Evolutionary conservation across 2,888 invertebrate species (phyloP).

Genomic region (Neoascia interrupta): DNA sequence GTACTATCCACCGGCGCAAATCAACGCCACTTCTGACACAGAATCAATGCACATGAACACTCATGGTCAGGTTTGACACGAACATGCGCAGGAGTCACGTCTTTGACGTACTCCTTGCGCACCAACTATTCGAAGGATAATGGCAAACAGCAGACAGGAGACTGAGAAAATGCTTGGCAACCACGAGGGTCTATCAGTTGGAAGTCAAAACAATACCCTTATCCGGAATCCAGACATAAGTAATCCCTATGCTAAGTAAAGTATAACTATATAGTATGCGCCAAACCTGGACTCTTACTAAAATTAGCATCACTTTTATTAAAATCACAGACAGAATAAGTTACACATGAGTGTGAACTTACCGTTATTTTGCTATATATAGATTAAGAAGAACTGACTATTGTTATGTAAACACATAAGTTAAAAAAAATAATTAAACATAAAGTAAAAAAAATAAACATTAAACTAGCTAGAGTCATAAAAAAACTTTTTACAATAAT

Average conservation of each 20-base stretch:
- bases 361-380: slow-evolving; percentile 63
- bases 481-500: slow-evolving; percentile 62
- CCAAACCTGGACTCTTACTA: slow-evolving; percentile 35
- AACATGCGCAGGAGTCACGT: slow-evolving; percentile 82
- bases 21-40: slow-evolving; percentile 84
- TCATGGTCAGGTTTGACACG: slow-evolving; percentile 92
- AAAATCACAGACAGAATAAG: slow-evolving; percentile 39
- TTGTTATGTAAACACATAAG: slow-evolving; percentile 60
- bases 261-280: slow-evolving; percentile 51
- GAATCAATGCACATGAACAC: slow-evolving; percentile 91
- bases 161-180: slow-evolving; percentile 79
- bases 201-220: slow-evolving; percentile 77
- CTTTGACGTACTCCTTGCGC: slow-evolving; percentile 80
- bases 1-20: slow-evolving; percentile 92
- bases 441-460: slow-evolving; percentile 11
- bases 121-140: slow-evolving; percentile 79
- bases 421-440: slow-evolving; percentile 41
- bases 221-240: slow-evolving; percentile 78
- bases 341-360: slow-evolving; percentile 50
- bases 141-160: slow-evolving; percentile 80
- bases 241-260: slow-evolving; percentile 78
- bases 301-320: slow-evolving; percentile 49
- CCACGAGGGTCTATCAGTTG: slow-evolving; percentile 73
- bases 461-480: slow-evolving; percentile 17
- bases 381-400: slow-evolving; percentile 69